phyloP scores from a whole-genome alignment of 2,888 invertebrate species.

The Odontothrips loti region DNA sequence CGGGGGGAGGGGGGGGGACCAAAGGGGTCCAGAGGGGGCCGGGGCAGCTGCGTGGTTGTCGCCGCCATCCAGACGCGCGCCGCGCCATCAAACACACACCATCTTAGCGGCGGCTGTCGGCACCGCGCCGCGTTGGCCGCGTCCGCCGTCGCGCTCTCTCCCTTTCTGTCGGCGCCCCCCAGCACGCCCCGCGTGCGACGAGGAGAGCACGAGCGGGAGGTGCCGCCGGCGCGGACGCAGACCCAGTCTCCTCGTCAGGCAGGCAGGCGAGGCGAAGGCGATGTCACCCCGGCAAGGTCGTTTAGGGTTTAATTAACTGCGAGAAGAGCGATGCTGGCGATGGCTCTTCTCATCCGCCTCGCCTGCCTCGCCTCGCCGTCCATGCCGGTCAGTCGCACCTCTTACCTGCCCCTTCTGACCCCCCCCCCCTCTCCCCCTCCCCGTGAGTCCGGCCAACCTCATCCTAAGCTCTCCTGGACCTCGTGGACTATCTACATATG shows the following conservation, averaged over 20 bases:
- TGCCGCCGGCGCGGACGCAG: background rate
- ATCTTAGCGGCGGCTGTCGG: background rate
- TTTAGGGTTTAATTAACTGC: constrained; percentile 25
- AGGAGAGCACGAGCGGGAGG: background rate
- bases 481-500: too few relatives aligned
- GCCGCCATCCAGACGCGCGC: background rate
- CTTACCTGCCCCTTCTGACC: background rate
- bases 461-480: too few relatives aligned
- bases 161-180: too few relatives aligned
- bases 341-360: constrained; percentile 1
- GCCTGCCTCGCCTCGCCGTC: background rate
- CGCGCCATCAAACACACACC: constrained; percentile 17
- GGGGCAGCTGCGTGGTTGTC: background rate
- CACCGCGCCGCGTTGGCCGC: too few relatives aligned
- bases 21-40: background rate
- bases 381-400: background rate
- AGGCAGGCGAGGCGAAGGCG: background rate
- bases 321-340: background rate
- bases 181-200: background rate
- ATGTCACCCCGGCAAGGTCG: constrained; percentile 16
- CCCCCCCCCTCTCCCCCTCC: too few relatives aligned
- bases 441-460: too few relatives aligned
- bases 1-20: background rate
- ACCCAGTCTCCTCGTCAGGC: background rate
- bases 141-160: too few relatives aligned